A percentile compares a stretch with the other conserved stretches of the same genome.
Evolutionary conservation across 2,113 vertebrate species (phyloP).

Genomic region (Oplegnathus fasciatus): DNA sequence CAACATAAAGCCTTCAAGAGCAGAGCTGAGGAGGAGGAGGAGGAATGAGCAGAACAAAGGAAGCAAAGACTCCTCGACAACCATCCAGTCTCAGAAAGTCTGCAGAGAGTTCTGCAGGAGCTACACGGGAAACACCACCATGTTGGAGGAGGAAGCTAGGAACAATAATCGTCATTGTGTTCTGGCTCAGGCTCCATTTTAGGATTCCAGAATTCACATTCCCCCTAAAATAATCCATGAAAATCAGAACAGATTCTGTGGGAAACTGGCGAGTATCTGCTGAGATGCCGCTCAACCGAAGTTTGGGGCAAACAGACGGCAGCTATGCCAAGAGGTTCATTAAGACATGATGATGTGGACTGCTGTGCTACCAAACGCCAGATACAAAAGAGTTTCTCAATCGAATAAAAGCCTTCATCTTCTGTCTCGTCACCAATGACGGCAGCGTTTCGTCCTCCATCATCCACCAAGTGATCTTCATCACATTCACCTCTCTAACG

Average conservation of each 20-base stretch:
- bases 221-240: not conserved
- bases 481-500: not conserved
- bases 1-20: conserved; percentile 19
- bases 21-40: conserved; percentile 4
- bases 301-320: not conserved
- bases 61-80: not conserved
- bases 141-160: no score
- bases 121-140: not conserved
- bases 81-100: not conserved
- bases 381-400: not conserved
- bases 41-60: conserved; percentile 4
- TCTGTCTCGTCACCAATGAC: not conserved
- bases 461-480: not conserved
- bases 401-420: not conserved
- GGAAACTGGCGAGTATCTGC: not conserved
- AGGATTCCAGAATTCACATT: no score
- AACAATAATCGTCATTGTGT: not conserved
- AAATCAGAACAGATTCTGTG: not conserved
- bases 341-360: not conserved
- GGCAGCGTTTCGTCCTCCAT: not conserved
- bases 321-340: not conserved
- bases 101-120: not conserved
- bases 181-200: not conserved
- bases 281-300: not conserved
- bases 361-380: not conserved